Evolutionary conservation across 2,888 invertebrate genomes (phyloP), one percentile per base, ranked within the genome.

Genomic region (Kuschelorhynchus macadamiae): DNA sequence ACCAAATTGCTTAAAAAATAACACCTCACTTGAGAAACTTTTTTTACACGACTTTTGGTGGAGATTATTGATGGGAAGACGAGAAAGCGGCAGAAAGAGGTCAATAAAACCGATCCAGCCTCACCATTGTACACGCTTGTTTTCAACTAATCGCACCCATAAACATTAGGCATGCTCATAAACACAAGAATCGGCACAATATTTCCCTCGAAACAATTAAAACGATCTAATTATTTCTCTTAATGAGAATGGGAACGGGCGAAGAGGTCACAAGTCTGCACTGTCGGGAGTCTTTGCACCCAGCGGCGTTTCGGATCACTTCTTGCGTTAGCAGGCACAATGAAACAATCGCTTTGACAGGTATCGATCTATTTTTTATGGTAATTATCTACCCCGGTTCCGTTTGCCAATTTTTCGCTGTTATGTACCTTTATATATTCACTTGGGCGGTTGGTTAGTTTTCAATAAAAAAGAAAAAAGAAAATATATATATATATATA

Each of bases 181-280:
- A 67, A 67, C 50, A 63, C 42, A 44, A 42, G 52, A 67, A 67
- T 67, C 50, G 36, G 56, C 50, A 67, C 67, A 63, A 67, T 67
- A 67, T 62, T 67, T 62, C 57, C 52, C 53, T 17, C 18, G 39
- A 66, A 66, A 67, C 67, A 67, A 67, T 67, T 67, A 67, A 61
- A 67, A 52, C 39, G 68, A 70, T 76, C 78, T 81, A 80, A 81
- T 81, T 80, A 81, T 81, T 80, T 80, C 77, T 78, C 76, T 78
- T 81, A 81, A 81, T 81, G 81, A 81, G 81, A 80, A 80, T 80
- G 80, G 79, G 76, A 77, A 79, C 79, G 79, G 78, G 80, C 77
- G 76, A 70, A 60, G 75, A 77, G 80, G 78, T 80, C 80, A 76
- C 77, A 76, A 77, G 75, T 75, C 72, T 75, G 61, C 61, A 33